phyloP scores from a whole-genome alignment of 2,113 vertebrate species.

The Gnathonemus echidnorhynchus region DNA sequence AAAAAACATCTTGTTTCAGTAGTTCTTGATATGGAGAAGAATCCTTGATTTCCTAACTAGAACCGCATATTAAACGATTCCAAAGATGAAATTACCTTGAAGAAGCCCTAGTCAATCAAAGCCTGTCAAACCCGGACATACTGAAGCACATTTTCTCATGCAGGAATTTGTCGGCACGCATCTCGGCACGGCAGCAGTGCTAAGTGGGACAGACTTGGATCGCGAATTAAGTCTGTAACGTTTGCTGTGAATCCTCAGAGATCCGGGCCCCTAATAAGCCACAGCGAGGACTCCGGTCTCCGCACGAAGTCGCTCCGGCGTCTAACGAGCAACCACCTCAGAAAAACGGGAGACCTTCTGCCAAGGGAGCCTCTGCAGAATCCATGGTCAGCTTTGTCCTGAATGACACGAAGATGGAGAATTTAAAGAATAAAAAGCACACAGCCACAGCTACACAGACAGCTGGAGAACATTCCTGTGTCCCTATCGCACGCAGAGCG shows the following conservation, averaged over 20 bases:
- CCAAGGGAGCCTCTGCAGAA: not conserved
- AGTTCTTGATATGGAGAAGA: not conserved
- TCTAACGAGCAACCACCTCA: not conserved
- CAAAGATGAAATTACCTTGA: not conserved
- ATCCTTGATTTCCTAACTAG: not conserved
- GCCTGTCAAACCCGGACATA: not conserved
- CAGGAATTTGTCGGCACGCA: not conserved
- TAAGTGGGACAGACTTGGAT: not conserved
- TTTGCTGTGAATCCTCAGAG: not conserved
- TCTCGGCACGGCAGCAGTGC: not conserved
- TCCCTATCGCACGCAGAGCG: conserved; percentile 44
- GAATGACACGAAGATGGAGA: conserved; percentile 15
- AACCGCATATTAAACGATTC: not conserved
- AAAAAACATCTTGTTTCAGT: not conserved
- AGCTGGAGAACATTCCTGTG: conserved; percentile 61
- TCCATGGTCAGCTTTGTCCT: not conserved
- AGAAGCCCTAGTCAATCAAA: not conserved
- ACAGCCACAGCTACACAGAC: conserved; percentile 37
- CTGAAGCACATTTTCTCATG: not conserved
- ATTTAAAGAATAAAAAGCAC: conserved; percentile 40
- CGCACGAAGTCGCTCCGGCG: not conserved
- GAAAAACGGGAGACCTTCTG: not conserved
- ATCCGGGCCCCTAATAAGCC: not conserved
- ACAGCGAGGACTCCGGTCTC: not conserved
- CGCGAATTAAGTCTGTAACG: not conserved